Evolutionary conservation across 2,888 invertebrate genomes (phyloP).

Genomic region (Gerosis bhagava): DNA sequence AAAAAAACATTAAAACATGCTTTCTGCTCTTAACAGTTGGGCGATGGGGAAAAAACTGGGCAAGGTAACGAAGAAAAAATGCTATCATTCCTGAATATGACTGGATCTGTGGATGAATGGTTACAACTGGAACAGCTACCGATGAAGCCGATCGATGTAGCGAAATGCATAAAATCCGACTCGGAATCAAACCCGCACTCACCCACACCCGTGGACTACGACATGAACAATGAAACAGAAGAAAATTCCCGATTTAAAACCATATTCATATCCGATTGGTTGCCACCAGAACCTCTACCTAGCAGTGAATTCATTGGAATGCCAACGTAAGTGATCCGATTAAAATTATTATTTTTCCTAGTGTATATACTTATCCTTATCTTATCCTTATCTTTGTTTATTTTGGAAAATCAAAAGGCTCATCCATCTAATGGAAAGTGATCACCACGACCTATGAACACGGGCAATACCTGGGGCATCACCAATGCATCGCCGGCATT

Average conservation of each 20-base stretch:
- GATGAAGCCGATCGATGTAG: conserved; percentile 41
- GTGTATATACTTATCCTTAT: too few species aligned
- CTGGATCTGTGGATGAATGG: conserved; percentile 64
- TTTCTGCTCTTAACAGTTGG: conserved; percentile 29
- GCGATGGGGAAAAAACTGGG: conserved; percentile 1
- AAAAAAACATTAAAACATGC: too few species aligned
- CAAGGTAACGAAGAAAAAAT: conserved; percentile 44
- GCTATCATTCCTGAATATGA: conserved; percentile 60
- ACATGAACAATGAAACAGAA: conserved; percentile 25
- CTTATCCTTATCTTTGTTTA: too few species aligned
- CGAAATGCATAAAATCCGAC: conserved; percentile 29
- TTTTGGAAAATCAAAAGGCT: too few species aligned
- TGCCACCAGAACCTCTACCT: conserved; percentile 75
- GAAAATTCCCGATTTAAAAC: conserved; percentile 39
- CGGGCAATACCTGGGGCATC: too few species aligned
- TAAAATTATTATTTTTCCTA: too few species aligned
- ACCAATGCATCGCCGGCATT: too few species aligned
- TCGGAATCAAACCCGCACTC: conserved; percentile 31
- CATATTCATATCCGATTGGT: conserved; percentile 81
- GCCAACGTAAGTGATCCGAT: conserved; percentile 84
- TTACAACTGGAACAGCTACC: conserved; percentile 61
- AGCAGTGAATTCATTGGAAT: conserved; percentile 79
- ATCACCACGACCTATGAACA: too few species aligned
- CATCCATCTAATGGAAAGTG: too few species aligned
- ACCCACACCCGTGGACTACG: conserved; percentile 37